Evolutionary conservation across 2,888 invertebrate species (phyloP), one percentile per base, ranked within the genome.

Genomic region (Prosopocoilus inquinatus): DNA sequence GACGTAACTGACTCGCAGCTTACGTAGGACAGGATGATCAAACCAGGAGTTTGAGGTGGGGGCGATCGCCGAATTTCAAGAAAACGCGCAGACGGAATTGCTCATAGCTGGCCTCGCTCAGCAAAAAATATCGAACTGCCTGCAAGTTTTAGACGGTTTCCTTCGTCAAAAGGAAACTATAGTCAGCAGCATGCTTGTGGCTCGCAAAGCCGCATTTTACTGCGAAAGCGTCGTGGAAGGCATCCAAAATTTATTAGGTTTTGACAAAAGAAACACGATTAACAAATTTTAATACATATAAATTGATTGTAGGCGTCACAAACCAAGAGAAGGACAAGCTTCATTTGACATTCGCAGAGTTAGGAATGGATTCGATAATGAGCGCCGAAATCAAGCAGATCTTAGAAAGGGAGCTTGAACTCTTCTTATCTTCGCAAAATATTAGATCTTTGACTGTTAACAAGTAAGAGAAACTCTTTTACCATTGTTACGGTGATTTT

Each of bases 311-410:
- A 83, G 84, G 84, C 63, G 81, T 88, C 60, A 81, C 84, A 65
- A 88, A 89, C 68, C 74, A 85, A 69, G 90, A 88, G 75, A 84
- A 83, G 0, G 83, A 86, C 1, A 88, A 89, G 43, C 81, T 84
- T 58, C 85, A 87, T 68, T 83, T 87, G 1, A 85, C 88, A 0
- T 79, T 98, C 1, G 91, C 93, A 1, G 96, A 97, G 73, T 80
- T 98, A 60, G 97, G 97, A 33, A 91, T 98, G 87, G 96, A 98
- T 78, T 96, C 96, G 1, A 87, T 97, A 81, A 96, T 95, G 94
- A 94, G 93, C 0, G 93, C 96, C 0, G 97, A 98, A 78, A 94
- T 98, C 64, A 96, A 96, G 67, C 95, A 96, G 77, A 89, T 90
- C 0, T 76, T 96, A 1, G 95, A 96, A 74, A 81, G 94, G 66